Base-by-base conservation (phyloP, 2,113 vertebrate genomes). In the Chrysemys picta region DNA sequence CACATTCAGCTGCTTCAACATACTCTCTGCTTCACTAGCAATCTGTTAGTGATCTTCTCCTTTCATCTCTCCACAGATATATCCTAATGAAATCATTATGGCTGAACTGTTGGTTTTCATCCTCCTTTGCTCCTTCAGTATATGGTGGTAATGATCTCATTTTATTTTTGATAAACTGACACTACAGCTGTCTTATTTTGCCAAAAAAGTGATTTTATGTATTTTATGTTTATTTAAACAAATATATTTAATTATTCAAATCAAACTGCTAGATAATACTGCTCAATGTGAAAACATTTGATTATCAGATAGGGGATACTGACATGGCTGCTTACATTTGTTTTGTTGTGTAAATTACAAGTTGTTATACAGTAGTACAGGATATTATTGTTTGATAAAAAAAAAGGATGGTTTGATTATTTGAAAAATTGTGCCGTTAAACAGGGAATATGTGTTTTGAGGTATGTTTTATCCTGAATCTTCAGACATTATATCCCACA, bases 71-170 rank as follows among this genome's bases (percentile, higher is more conserved):
- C 89, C 65, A 62, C 85, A 95, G 96, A 97, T 90, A 96, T 92
- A 84, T 91, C 93, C 91, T 97, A 98, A 98, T 97, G 96, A 97
- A 98, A 98, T 97, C 97, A 97, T 98, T 97, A 98, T 93, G 96
- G 87, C 69, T 96, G 95, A 97, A 93, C 87, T 91, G 93, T 93
- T 96, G 93, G 93, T 97, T 98, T 95, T 97, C 89, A 97, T 94
- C 95, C 72, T 75, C 49, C 57, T 97, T 90, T 95, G 88, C 95
- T 98, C 88, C 87, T 95, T 92, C 82, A 93, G 88, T 96, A 59
- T 93, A 89, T 19, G 25, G 65, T 93, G 91, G 96, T 98, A 98
- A 98, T 96, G 97, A 97, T 97, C 96, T 97, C 91, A 85, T 97
- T 97, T 98, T 95, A 94, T 98, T 98, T 95, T 97, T 97, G 84